Evolutionary conservation across 1,140 invertebrate species (phyloP), one percentile per base, ranked within the genome.

Genomic region (Hestina assimilis): DNA sequence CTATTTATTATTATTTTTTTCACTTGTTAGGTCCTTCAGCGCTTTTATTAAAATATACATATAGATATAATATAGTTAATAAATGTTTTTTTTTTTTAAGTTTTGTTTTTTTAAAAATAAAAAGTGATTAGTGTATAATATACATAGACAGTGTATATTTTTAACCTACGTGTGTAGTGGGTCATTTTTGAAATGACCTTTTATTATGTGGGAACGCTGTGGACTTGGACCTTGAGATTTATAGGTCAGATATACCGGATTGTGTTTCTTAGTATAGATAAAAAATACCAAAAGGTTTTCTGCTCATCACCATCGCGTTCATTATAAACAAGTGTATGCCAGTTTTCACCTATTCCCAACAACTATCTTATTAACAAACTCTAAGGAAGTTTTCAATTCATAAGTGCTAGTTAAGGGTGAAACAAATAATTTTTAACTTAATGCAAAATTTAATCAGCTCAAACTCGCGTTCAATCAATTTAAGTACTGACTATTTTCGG

Each of bases 1-100:
- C 74, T 83, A 85, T 84, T 87, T 85, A 83, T 85, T 72, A 69
- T 64, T 69, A 60, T 64, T 66, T 75, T 78, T 81, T 72, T 79
- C 79, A 86, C 79, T 83, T 65, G 80, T 83, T 79, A 82, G 72
- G 73, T 70, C 72, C 71, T 75, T 67, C 73, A 69, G 66, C 67
- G 79, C 80, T 83, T 74, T 65, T 82, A 80, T 73, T 78, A 66
- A 80, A 73, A 68, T 84, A 81, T 83, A 82, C 72, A 85, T 83
- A 85, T 82, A 79, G 75, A 72, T 59, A 66, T 79, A 79, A 74
- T 69, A 72, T 83, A 87, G 76, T 77, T 74, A 65, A 76, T 74
- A 73, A 72, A 71, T 60, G 66, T 69, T 64, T 65, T 74, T 77
- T 82, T 78, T 70, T 75, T 79, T 84, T 75, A 75, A 79, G 69